A percentile compares a stretch with the other conserved stretches of the same genome.
Evolutionary conservation across 1,140 invertebrate genomes (phyloP).

Genomic region (Drosophila takahashii): DNA sequence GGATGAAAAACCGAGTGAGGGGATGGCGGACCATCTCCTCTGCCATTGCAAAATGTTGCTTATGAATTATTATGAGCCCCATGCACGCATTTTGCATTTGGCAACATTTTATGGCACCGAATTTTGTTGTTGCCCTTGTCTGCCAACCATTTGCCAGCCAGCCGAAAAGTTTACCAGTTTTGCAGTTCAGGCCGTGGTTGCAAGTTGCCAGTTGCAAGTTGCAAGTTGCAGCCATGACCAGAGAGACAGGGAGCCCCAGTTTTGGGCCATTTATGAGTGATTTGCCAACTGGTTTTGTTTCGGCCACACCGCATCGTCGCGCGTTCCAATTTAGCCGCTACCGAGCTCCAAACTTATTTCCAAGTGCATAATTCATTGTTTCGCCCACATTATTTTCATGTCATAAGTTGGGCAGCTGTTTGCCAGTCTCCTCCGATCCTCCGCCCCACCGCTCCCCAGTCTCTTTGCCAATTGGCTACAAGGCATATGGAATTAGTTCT

Average conservation of each 20-base stretch:
- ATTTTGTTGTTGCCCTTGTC: slow-evolving; percentile 67
- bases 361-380: slow-evolving; percentile 83
- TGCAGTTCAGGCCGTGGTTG: slow-evolving; percentile 19
- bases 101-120: slow-evolving; percentile 76
- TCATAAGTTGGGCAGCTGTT: slow-evolving; percentile 73
- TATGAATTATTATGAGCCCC: slow-evolving; percentile 82
- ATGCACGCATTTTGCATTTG: slow-evolving; percentile 73
- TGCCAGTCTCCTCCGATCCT: neutral
- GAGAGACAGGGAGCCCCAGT: slow-evolving; percentile 25
- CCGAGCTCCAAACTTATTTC: slow-evolving; percentile 73
- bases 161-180: slow-evolving; percentile 54
- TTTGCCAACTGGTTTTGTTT: slow-evolving; percentile 69
- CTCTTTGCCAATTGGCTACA: slow-evolving; percentile 62
- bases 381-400: slow-evolving; percentile 80
- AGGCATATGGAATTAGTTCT: slow-evolving; percentile 81
- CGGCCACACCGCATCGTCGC: slow-evolving; percentile 48
- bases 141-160: slow-evolving; percentile 73
- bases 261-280: slow-evolving; percentile 77
- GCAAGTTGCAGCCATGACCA: slow-evolving; percentile 27
- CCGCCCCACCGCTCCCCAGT: neutral
- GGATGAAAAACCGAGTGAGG: neutral
- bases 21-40: neutral
- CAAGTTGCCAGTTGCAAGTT: slow-evolving; percentile 21
- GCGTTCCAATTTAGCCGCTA: slow-evolving; percentile 64
- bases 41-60: slow-evolving; percentile 76